These are phyloP conservation scores for Carassius gibelio DNA, from an alignment of 2,113 vertebrate species.

Conservation along the genomic window DNA sequence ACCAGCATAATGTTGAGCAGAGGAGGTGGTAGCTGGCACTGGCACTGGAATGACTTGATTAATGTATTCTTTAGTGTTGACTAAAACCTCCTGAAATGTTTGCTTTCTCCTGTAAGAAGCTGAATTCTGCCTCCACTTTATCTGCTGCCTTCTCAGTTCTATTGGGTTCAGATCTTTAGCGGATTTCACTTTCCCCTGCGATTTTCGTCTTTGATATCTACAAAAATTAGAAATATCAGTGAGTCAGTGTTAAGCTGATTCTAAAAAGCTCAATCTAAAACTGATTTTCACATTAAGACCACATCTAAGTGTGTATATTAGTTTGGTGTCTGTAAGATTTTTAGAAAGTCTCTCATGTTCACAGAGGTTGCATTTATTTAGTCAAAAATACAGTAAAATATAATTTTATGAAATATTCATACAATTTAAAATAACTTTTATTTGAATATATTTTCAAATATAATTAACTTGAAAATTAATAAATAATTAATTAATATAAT, in stretches of 20 bases:
- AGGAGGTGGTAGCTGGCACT: not conserved
- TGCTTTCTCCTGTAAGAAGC: constrained; percentile 24
- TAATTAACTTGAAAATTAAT: too few relatives aligned
- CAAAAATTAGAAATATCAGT: constrained; percentile 27
- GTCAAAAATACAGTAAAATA: not conserved
- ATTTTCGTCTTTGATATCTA: constrained; percentile 46
- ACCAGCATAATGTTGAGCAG: constrained; percentile 7
- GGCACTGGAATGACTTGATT: not conserved
- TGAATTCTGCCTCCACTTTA: constrained; percentile 29
- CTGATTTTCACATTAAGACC: not conserved
- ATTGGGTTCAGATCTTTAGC: constrained; percentile 34
- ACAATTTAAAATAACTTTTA: not conserved
- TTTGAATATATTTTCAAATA: not conserved
- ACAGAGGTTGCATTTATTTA: not conserved
- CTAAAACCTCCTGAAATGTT: constrained; percentile 19
- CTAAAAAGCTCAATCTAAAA: not conserved
- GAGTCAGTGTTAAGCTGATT: not conserved
- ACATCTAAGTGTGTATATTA: not conserved
- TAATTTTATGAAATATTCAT: not conserved
- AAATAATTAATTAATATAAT: too few relatives aligned
- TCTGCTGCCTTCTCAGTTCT: constrained; percentile 33
- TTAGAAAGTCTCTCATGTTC: not conserved
- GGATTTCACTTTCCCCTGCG: constrained; percentile 35
- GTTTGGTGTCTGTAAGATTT: not conserved
- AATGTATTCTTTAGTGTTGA: constrained; percentile 35